Evolutionary conservation across 2,113 vertebrate genomes (phyloP).

Genomic region (Eulacestoma nigropectus): DNA sequence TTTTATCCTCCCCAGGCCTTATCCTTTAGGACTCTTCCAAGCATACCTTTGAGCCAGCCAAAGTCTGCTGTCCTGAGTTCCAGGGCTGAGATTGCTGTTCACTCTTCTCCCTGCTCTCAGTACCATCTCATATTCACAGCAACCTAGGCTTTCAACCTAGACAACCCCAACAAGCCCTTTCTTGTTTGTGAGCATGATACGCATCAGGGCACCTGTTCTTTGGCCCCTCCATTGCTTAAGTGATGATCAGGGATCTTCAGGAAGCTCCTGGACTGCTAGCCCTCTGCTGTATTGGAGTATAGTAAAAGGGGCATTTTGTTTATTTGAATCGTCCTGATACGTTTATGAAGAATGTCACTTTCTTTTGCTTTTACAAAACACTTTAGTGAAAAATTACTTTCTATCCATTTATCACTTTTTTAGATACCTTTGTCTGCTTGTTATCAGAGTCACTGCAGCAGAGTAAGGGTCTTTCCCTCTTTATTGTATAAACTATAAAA

Average conservation of each 20-base stretch:
- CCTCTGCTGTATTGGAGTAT: background rate
- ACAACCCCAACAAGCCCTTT: background rate
- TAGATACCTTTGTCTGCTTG: background rate
- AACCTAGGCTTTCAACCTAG: background rate
- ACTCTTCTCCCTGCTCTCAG: background rate
- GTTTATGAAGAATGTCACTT: background rate
- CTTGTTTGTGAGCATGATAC: background rate
- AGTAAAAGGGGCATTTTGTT: background rate
- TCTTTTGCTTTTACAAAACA: background rate
- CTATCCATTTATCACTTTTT: background rate
- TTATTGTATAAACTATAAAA: background rate
- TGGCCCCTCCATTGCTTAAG: background rate
- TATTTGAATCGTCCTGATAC: background rate
- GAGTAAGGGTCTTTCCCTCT: background rate
- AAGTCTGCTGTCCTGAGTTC: background rate
- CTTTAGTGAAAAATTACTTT: background rate
- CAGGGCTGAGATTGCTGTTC: background rate
- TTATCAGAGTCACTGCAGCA: background rate
- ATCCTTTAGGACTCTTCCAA: background rate
- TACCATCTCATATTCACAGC: background rate
- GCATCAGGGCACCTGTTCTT: background rate
- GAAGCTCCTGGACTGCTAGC: background rate
- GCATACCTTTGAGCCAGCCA: background rate
- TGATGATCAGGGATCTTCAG: background rate
- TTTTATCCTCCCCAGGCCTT: background rate